These are phyloP conservation scores for Cyclophora albipunctata DNA, from an alignment of 2,888 invertebrate genomes.

Conservation along the genomic window DNA sequence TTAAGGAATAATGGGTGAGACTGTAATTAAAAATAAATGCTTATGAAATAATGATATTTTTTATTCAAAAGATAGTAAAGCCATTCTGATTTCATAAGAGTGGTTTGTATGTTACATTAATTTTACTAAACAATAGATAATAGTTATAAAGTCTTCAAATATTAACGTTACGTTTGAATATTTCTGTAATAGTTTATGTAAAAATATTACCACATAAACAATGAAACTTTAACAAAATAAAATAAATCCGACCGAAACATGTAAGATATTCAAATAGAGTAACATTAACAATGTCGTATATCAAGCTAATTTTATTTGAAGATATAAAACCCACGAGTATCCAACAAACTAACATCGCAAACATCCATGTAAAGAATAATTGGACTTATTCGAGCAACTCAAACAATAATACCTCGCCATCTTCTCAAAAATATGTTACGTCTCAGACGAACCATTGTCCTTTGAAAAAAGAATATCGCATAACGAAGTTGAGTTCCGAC, in stretches of 20 bases:
- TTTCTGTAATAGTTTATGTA: too few relatives aligned
- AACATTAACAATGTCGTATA: constrained; percentile 17
- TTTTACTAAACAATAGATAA: too few relatives aligned
- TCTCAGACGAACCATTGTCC: constrained; percentile 65
- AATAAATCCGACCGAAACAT: not conserved
- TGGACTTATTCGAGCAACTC: constrained; percentile 57
- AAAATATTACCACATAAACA: too few relatives aligned
- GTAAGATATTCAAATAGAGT: constrained; percentile 7
- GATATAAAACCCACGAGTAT: constrained; percentile 28
- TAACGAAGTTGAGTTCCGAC: constrained; percentile 75
- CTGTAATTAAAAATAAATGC: too few relatives aligned
- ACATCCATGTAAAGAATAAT: constrained; percentile 65
- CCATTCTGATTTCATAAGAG: too few relatives aligned
- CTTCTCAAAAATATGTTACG: constrained; percentile 65
- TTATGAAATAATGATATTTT: too few relatives aligned
- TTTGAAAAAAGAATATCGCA: constrained; percentile 74
- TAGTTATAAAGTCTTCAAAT: too few relatives aligned
- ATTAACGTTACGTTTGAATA: too few relatives aligned
- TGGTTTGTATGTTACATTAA: too few relatives aligned
- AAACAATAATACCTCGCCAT: constrained; percentile 61
- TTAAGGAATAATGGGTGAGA: too few relatives aligned
- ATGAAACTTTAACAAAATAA: too few relatives aligned
- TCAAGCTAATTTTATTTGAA: constrained; percentile 22
- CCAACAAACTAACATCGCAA: constrained; percentile 57
- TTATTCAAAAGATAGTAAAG: too few relatives aligned